phyloP scores from a whole-genome alignment of 64 coral and sea anemone species.

The Stichodactyla helianthus region DNA sequence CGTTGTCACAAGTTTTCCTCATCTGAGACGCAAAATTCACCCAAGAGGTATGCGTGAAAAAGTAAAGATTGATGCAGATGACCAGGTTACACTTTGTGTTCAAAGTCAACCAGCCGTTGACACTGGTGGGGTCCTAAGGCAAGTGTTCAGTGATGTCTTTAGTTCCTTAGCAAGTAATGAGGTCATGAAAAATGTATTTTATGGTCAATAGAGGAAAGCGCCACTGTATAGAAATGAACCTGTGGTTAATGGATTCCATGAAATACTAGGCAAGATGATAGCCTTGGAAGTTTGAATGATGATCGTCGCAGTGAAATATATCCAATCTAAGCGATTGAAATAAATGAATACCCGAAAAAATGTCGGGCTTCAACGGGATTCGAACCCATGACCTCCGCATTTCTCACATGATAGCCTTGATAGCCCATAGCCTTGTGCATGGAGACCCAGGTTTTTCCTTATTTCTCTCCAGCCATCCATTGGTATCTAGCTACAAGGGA shows the following conservation, averaged over 20 bases:
- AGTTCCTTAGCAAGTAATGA: constrained; percentile 26
- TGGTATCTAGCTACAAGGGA: constrained; percentile 53
- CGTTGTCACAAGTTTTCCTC: constrained; percentile 21
- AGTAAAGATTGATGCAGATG: constrained; percentile 33
- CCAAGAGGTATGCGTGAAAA: constrained; percentile 44
- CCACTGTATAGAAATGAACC: constrained; percentile 48
- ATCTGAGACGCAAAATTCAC: constrained; percentile 41
- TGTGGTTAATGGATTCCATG: constrained; percentile 43
- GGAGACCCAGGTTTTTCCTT: constrained; percentile 58
- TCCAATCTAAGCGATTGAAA: too few species aligned
- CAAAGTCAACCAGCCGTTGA: constrained; percentile 45
- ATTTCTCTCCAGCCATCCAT: constrained; percentile 34
- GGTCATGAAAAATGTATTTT: constrained; percentile 33
- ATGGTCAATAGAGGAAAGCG: constrained; percentile 10
- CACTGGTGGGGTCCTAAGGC: constrained; percentile 34
- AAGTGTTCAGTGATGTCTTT: constrained; percentile 43
- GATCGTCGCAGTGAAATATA: too few species aligned
- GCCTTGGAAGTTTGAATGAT: too few species aligned
- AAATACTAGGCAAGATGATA: constrained; percentile 42
- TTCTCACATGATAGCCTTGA: too few species aligned
- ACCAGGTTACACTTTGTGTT: constrained; percentile 38
- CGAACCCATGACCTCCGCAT: too few species aligned
- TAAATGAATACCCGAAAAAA: too few species aligned
- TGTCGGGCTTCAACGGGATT: too few species aligned
- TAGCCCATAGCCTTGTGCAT: constrained; percentile 48